Conservation (phyloP, 2,113 vertebrate genomes). For the Echinops telfairi region DNA sequence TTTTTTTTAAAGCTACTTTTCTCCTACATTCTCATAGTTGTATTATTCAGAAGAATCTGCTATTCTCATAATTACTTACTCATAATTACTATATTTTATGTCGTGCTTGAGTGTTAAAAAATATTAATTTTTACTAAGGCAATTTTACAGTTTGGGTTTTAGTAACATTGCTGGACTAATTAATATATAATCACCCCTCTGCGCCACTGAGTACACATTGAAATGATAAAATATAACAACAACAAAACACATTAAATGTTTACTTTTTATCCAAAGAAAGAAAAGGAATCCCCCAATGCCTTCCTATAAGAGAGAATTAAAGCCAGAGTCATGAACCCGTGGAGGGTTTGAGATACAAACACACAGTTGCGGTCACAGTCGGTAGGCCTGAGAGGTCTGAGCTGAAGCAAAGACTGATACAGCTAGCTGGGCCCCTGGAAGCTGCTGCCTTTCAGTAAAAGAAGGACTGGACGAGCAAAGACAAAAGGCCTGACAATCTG, state of each 20-base stretch:
- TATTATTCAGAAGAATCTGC: not conserved
- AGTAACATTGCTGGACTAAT: not conserved
- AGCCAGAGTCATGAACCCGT: not conserved
- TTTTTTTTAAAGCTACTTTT: not conserved
- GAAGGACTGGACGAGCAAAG: not conserved
- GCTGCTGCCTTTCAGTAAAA: not conserved
- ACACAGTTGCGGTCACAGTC: too few relatives aligned
- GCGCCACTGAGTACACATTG: not conserved
- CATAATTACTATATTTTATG: conserved; percentile 22
- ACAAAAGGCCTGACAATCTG: not conserved
- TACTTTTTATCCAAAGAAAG: not conserved
- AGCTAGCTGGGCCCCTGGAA: not conserved
- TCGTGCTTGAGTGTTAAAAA: conserved; percentile 3
- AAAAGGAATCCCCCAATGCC: not conserved
- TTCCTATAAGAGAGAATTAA: not conserved
- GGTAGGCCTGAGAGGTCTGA: not conserved
- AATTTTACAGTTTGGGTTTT: conserved; percentile 23
- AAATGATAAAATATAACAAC: not conserved
- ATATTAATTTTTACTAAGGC: conserved; percentile 10
- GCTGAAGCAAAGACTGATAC: not conserved
- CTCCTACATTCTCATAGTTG: not conserved
- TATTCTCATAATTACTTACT: conserved; percentile 3
- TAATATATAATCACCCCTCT: not conserved
- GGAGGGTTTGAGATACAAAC: not conserved
- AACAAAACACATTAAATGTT: conserved; percentile 16